Percentiles rank a stretch among this genome's conserved stretches.
Evolutionary conservation across 2,888 invertebrate species (phyloP).

Genomic region (Agonum fuliginosum): DNA sequence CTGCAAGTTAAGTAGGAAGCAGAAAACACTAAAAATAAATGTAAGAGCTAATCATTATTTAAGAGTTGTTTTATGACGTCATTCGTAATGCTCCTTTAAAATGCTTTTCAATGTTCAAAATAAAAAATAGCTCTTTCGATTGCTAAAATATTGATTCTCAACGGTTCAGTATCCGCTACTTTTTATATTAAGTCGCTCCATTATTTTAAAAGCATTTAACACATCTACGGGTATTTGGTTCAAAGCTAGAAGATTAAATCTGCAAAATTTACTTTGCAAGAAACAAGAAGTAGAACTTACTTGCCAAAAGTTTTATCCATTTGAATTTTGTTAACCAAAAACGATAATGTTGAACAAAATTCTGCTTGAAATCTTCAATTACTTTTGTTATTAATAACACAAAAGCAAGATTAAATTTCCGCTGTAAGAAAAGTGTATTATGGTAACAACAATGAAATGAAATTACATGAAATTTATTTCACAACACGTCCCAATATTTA

Average conservation of each 20-base stretch:
- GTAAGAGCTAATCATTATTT: too few relatives aligned
- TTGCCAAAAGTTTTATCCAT: too few relatives aligned
- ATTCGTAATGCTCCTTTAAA: too few relatives aligned
- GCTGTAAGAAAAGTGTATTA: not conserved
- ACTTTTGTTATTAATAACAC: not conserved
- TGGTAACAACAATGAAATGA: not conserved
- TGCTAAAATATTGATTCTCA: not conserved
- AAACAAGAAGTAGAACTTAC: not conserved
- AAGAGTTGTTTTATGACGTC: too few relatives aligned
- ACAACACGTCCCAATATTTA: not conserved
- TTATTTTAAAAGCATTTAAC: not conserved
- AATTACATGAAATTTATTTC: not conserved
- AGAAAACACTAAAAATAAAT: too few relatives aligned
- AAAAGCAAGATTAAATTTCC: not conserved
- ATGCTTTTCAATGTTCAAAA: not conserved
- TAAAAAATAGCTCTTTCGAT: not conserved
- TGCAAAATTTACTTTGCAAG: not conserved
- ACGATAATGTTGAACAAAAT: too few relatives aligned
- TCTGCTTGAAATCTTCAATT: too few relatives aligned
- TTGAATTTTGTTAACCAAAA: too few relatives aligned
- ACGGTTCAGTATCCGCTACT: not conserved
- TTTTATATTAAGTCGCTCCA: not conserved
- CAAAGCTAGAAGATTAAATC: not conserved
- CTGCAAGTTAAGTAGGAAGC: too few relatives aligned
- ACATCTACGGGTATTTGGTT: too few relatives aligned